Evolutionary conservation across 2,113 vertebrate genomes (phyloP), one percentile per base, ranked within the genome.

Genomic region (Cottus gobio): DNA sequence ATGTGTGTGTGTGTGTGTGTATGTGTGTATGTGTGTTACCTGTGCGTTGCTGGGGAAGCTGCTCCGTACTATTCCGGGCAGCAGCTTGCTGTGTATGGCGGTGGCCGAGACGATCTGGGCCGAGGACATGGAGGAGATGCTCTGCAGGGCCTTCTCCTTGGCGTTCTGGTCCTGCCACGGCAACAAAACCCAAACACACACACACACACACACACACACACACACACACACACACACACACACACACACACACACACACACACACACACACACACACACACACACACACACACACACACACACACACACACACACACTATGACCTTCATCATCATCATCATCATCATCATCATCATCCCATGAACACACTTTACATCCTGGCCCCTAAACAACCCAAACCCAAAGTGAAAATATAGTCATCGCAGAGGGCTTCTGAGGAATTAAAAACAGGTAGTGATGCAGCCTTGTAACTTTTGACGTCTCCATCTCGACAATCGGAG

Each of bases 61-160:
- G 77, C 96, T 95, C 82, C 97, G 96, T 46, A 98, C 96, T 67
- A 99, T 96, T 71, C 97, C 98, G 22, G 97, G 97, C 92, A 99
- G 96, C 91, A 99, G 96, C 90, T 99, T 99, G 96, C 96, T 99
- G 96, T 99, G 98, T 88, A 99, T 98, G 90, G 97, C 97, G 10
- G 98, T 98, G 90, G 98, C 97, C 0, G 98, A 98, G 89, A 99
- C 97, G 69, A 99, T 99, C 95, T 99, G 98, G 79, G 98, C 97
- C 20, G 98, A 99, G 61, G 98, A 99, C 98, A 99, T 99, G 93
- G 97, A 96, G 30, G 98, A 98, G 96, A 99, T 99, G 95, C 98
- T 98, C 93, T 99, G 97, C 86, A 99, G 95, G 78, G 97, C 97
- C 91, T 99, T 99, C 87, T 99, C 98, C 96, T 99, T 99, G 77